Evolutionary conservation across 2,888 invertebrate genomes (phyloP), one percentile per base, ranked within the genome.

Genomic region (Diachrysia chrysitis): DNA sequence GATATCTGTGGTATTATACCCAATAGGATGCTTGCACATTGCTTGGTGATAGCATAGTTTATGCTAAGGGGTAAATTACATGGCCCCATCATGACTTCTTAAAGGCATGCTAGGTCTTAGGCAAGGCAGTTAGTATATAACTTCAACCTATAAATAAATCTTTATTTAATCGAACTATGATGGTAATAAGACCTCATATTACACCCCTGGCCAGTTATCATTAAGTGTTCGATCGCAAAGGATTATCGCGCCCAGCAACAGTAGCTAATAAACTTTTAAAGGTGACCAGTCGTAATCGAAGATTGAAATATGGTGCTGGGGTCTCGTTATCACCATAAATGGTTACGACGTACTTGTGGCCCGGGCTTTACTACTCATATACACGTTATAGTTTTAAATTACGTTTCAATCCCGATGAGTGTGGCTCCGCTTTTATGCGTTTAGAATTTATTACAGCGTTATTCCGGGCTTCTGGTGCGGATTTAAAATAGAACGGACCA

Each of bases 301-400:
- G 78, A 82, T 81, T 78, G 81, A 78, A 82, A 76, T 72, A 72
- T 66, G 54, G 64, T 62, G 51, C 63, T 19, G 60, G 69, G 64
- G 82, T 84, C 82, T 84, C 73, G 88, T 89, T 87, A 89, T 89
- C 87, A 89, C 78, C 87, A 85, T 90, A 90, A 90, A 90, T 61
- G 29, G 84, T 91, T 89, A 91, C 86, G 90, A 90, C 75, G 76
- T 82, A 77, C 82, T 87, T 68, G 72, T 69, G 69, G 66, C 63
- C 68, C 74, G 21, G 58, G 48, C 69, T 83, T 82, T 78, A 83
- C 69, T 67, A 66, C 76, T 76, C 73, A 71, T 81, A 77, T 75
- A 74, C 54, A 57, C 56, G 63, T 66, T 72, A 79, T 79, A 75
- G 81, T 81, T 84, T 76, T 75, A 73, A 68, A 76, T 76, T 66